Evolutionary conservation across 1,140 invertebrate species (phyloP).

Genomic region (Bombus terrestris): DNA sequence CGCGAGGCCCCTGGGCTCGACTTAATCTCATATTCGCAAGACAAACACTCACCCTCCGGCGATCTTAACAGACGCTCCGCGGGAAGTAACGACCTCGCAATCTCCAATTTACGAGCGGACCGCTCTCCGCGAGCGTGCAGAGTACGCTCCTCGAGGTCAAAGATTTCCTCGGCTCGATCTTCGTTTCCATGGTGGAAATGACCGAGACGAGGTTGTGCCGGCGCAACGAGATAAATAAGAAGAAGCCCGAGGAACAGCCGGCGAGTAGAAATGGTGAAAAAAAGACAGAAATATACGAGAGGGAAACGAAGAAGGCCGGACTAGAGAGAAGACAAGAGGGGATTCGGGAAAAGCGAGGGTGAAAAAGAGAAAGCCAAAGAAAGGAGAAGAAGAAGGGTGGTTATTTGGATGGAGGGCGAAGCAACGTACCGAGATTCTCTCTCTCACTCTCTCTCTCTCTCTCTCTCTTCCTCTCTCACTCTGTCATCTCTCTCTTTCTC

Average conservation of each 20-base stretch:
- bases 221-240: conserved; percentile 75
- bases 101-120: conserved; percentile 59
- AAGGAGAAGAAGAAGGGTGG: conserved; percentile 6
- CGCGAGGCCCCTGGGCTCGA: neutral
- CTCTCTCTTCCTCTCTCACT: neutral
- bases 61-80: conserved; percentile 51
- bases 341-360: conserved; percentile 17
- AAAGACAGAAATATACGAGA: conserved; percentile 30
- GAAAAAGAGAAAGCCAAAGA: conserved; percentile 22
- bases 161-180: conserved; percentile 52
- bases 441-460: conserved; percentile 8
- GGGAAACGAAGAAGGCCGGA: neutral
- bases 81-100: conserved; percentile 54
- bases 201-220: conserved; percentile 69
- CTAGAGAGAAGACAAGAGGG: neutral
- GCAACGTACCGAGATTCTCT: conserved; percentile 30
- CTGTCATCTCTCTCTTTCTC: conserved; percentile 11
- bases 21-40: conserved; percentile 44
- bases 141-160: conserved; percentile 37
- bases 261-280: conserved; percentile 22
- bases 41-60: conserved; percentile 43
- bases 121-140: conserved; percentile 23
- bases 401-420: conserved; percentile 48
- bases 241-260: conserved; percentile 51
- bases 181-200: conserved; percentile 67